Percentiles rank a stretch among this genome's conserved stretches.
Evolutionary conservation across 2,113 vertebrate genomes (phyloP).

Genomic region (Oncorhynchus nerka): DNA sequence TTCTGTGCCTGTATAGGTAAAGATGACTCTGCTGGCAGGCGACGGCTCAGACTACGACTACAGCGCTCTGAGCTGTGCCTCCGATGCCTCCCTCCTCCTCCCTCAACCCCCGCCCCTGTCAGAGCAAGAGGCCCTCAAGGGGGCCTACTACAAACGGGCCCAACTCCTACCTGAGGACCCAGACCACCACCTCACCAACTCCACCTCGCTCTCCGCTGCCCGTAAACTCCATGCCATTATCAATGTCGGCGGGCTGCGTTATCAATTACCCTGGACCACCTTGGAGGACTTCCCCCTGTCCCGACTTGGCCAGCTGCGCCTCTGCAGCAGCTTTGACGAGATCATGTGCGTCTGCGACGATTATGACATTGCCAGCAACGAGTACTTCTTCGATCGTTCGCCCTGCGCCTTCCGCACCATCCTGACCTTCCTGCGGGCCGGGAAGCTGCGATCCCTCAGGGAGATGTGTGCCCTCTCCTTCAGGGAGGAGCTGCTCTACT

Average conservation of each 20-base stretch:
- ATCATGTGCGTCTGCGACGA: conserved; percentile 95
- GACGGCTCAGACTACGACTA: conserved; percentile 98
- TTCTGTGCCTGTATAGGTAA: conserved; percentile 57
- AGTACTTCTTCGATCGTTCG: conserved; percentile 98
- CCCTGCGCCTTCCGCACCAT: conserved; percentile 93
- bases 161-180: conserved; percentile 68
- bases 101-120: conserved; percentile 76
- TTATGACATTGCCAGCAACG: conserved; percentile 90
- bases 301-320: conserved; percentile 87
- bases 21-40: conserved; percentile 93
- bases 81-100: conserved; percentile 78
- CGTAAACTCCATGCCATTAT: conserved; percentile 88
- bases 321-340: conserved; percentile 93
- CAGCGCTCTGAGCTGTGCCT: conserved; percentile 92
- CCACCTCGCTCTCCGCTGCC: conserved; percentile 66
- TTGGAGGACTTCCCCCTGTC: conserved; percentile 94
- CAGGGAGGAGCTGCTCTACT: conserved; percentile 95
- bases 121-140: conserved; percentile 84
- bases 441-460: conserved; percentile 88
- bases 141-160: conserved; percentile 90
- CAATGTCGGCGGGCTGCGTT: conserved; percentile 94
- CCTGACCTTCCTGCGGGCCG: conserved; percentile 90
- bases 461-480: conserved; percentile 96
- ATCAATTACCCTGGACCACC: conserved; percentile 94
- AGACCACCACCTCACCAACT: conserved; percentile 37